phyloP scores from a whole-genome alignment of 2,888 invertebrate genomes.

The Exocentrus adspersus region DNA sequence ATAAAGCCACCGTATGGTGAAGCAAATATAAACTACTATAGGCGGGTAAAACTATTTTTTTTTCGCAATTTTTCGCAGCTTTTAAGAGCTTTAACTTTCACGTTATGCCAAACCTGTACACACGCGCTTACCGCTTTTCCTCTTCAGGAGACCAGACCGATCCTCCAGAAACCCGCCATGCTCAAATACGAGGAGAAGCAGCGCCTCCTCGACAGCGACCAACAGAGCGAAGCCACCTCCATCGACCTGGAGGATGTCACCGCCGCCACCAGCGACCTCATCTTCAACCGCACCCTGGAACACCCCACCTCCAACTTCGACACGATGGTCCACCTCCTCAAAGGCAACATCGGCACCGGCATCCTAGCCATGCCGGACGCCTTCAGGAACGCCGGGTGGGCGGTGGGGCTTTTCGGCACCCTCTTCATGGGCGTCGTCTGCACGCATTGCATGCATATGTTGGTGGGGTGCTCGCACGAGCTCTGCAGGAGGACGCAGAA shows the following conservation, averaged over 20 bases:
- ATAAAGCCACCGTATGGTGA: too few relatives aligned
- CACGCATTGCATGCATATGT: conserved; percentile 95
- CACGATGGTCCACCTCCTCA: conserved; percentile 76
- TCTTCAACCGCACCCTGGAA: conserved; percentile 75
- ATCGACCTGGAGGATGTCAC: conserved; percentile 46
- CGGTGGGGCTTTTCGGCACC: conserved; percentile 83
- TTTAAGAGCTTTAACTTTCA: too few relatives aligned
- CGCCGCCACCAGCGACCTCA: conserved; percentile 64
- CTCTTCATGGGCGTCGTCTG: conserved; percentile 87
- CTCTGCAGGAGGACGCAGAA: conserved; percentile 74
- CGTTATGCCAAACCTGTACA: too few relatives aligned
- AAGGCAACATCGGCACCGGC: conserved; percentile 82
- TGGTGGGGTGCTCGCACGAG: conserved; percentile 83
- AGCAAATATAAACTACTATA: too few relatives aligned
- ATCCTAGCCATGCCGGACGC: conserved; percentile 97
- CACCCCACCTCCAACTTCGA: conserved; percentile 85
- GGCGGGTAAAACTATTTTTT: too few relatives aligned
- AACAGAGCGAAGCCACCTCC: conserved; percentile 51
- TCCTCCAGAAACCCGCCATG: conserved; percentile 44
- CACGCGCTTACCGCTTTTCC: not conserved
- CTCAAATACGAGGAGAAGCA: conserved; percentile 76
- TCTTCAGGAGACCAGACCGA: conserved; percentile 33
- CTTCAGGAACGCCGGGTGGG: conserved; percentile 88
- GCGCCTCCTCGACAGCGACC: conserved; percentile 69
- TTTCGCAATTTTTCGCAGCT: too few relatives aligned